These are phyloP conservation scores for Amblyornis subalaris DNA, from an alignment of 2,113 vertebrate species.

Conservation along the genomic window DNA sequence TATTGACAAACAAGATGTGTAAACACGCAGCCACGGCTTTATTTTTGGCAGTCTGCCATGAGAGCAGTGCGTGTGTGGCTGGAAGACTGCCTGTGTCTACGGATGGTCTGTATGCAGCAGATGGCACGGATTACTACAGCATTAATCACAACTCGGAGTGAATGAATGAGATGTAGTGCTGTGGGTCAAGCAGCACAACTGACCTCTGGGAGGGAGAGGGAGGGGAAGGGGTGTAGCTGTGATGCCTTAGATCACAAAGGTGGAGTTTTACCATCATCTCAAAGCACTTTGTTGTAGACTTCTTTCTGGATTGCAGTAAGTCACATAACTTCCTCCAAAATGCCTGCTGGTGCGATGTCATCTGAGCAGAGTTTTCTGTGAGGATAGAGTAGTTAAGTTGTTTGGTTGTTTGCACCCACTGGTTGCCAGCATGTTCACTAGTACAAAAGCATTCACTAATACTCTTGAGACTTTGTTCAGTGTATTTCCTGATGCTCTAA, in stretches of 20 bases:
- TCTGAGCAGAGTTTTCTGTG: neutral
- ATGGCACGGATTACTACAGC: neutral
- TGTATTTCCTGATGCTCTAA: neutral
- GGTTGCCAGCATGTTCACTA: neutral
- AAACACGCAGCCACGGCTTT: neutral
- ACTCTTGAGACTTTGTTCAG: neutral
- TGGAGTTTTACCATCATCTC: neutral
- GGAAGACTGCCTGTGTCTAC: neutral
- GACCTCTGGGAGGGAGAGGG: neutral
- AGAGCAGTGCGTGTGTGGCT: neutral
- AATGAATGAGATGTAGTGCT: neutral
- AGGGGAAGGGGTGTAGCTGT: neutral
- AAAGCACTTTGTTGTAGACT: neutral
- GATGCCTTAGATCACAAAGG: neutral
- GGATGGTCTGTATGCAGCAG: neutral
- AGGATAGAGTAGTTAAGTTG: neutral
- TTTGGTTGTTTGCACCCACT: neutral
- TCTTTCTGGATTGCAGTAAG: neutral
- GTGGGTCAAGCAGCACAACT: neutral
- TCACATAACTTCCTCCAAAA: neutral
- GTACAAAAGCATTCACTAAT: neutral
- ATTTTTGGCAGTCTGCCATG: neutral
- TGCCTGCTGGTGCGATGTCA: rapidly evolving
- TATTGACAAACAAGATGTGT: neutral
- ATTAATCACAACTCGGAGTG: neutral